Evolutionary conservation across 2,888 invertebrate genomes (phyloP), one percentile per base, ranked within the genome.

Genomic region (Sminthurides aquaticus): DNA sequence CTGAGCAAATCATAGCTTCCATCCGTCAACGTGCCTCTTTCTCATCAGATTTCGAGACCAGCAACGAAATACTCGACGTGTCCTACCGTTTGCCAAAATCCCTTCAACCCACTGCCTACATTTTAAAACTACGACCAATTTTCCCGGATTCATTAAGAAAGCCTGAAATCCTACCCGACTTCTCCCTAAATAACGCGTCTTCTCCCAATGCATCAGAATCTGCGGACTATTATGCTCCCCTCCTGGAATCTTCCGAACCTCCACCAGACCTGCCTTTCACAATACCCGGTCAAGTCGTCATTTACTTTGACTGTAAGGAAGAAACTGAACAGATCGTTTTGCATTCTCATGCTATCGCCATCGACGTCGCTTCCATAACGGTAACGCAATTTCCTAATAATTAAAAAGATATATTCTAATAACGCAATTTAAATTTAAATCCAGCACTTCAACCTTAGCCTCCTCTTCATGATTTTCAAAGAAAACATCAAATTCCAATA

Each of bases 51-150:
- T n/a, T n/a, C n/a, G n/a, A n/a, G n/a, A n/a, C n/a, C n/a, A n/a
- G n/a, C n/a, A n/a, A n/a, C n/a, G n/a, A n/a, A n/a, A n/a, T n/a
- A 15, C 43, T 15, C 5, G 43, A 34, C 5, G 15, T 34, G 15
- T 52, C 60, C 2, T 63, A 63, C 25, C 27, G 63, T n/a, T 48
- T 63, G 3, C 63, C 63, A 27, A 20, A 27, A 2, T 8, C 55
- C 49, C 29, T 63, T 15, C 2, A 26, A 1, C 63, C 63, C 8
- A 22, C 25, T 26, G 25, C 49, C 49, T 63, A 63, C 49, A 15
- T 25, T 2, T 2, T 63, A 8, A 57, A 52, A 52, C 8, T 63
- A 1, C 48, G 26, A n/a, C 63, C 63, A 1, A 27, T 63, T 11
- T 22, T 63, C 52, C 52, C 22, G 8, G 52, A 52, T 15, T 15